phyloP scores from a whole-genome alignment of 2,888 invertebrate species.

The Flexamia atlantica region DNA sequence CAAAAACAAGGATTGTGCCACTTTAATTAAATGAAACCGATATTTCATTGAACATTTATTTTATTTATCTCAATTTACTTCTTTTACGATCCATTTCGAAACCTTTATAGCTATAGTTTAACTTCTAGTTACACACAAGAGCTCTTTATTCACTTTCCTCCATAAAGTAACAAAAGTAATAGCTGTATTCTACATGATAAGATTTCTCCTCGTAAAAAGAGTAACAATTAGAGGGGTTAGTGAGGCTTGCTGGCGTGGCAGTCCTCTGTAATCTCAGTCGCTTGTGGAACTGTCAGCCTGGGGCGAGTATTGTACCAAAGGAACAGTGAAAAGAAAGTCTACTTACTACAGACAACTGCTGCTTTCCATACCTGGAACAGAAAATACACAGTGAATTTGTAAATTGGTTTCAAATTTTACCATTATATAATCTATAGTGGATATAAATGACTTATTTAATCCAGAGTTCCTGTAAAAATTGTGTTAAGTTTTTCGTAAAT shows the following conservation, averaged over 20 bases:
- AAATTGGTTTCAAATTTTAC: too few relatives aligned
- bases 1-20: too few relatives aligned
- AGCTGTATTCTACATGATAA: background rate
- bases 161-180: background rate
- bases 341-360: background rate
- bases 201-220: conserved; percentile 26
- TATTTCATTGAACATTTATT: too few relatives aligned
- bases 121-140: too few relatives aligned
- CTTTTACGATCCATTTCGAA: too few relatives aligned
- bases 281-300: background rate
- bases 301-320: background rate
- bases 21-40: too few relatives aligned
- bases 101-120: too few relatives aligned
- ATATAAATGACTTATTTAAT: too few relatives aligned
- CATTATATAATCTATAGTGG: too few relatives aligned
- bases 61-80: too few relatives aligned
- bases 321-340: background rate
- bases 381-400: background rate
- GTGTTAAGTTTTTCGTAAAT: too few relatives aligned
- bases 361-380: background rate
- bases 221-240: conserved; percentile 18
- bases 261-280: conserved; percentile 8
- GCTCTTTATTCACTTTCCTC: background rate
- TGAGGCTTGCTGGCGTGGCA: conserved; percentile 9
- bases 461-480: too few relatives aligned